A percentile compares a stretch with the other conserved stretches of the same genome.
Evolutionary conservation across 2,113 vertebrate genomes (phyloP).

Genomic region (Menura novaehollandiae): DNA sequence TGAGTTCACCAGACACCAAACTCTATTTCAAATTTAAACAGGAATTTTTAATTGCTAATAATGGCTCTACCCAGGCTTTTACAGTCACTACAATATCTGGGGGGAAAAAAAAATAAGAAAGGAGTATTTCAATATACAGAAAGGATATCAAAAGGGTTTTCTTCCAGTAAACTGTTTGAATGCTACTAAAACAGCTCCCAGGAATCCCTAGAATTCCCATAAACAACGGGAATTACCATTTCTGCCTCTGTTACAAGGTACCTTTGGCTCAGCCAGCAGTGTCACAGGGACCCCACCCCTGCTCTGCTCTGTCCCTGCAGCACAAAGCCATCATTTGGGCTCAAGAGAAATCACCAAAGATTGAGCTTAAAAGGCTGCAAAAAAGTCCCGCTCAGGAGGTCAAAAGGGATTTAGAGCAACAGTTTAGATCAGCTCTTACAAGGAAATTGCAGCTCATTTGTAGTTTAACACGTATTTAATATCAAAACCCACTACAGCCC

Average conservation of each 20-base stretch:
- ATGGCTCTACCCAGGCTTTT: not conserved
- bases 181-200: not conserved
- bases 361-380: not conserved
- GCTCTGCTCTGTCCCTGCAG: not conserved
- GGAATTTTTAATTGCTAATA: not conserved
- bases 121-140: not conserved
- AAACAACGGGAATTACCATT: not conserved
- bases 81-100: not conserved
- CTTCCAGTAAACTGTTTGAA: not conserved
- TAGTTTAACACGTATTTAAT: not conserved
- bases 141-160: not conserved
- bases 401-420: not conserved
- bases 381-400: not conserved
- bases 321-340: not conserved
- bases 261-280: not conserved
- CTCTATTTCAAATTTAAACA: not conserved
- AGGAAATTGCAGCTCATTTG: not conserved
- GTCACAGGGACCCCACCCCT: not conserved
- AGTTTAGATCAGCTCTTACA: not conserved
- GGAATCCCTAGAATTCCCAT: not conserved
- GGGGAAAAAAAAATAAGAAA: not conserved
- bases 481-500: not conserved
- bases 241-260: not conserved
- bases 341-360: not conserved
- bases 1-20: not conserved